Conservation (phyloP, 2,888 invertebrate genomes). For the Drosophila testacea region DNA sequence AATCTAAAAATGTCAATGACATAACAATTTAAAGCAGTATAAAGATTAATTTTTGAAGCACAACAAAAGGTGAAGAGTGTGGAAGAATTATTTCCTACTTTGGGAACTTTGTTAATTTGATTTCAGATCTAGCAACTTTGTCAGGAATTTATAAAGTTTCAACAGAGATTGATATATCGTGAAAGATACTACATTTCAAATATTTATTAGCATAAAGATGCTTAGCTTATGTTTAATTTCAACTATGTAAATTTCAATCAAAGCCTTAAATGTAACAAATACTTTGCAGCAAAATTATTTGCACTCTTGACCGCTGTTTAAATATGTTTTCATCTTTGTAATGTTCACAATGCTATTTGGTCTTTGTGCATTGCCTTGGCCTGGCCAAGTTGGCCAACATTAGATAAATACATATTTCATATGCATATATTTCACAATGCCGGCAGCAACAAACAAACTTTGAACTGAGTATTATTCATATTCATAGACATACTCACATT, state of each 20-base stretch:
- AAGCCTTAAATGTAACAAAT: conserved; percentile 10
- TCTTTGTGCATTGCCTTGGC: conserved; percentile 18
- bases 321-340: conserved; percentile 25
- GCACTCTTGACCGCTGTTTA: conserved; percentile 30
- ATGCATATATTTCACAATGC: conserved; percentile 43
- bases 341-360: conserved; percentile 18
- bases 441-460: conserved; percentile 46
- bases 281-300: conserved; percentile 16
- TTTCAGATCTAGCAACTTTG: neutral
- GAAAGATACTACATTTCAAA: neutral
- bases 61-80: neutral
- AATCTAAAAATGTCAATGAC: no score
- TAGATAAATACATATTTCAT: conserved; percentile 54
- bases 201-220: neutral
- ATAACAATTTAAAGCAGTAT: no score
- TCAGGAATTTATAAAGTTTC: neutral
- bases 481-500: neutral
- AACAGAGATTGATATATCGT: neutral
- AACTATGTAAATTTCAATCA: neutral
- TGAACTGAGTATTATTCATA: conserved; percentile 5
- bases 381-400: conserved; percentile 24
- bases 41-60: neutral
- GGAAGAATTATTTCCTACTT: neutral
- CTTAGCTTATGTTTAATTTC: neutral
- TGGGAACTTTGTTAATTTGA: no score